phyloP scores from a whole-genome alignment of 2,797 vertebrate genomes.

The Sebastes elongatus region DNA sequence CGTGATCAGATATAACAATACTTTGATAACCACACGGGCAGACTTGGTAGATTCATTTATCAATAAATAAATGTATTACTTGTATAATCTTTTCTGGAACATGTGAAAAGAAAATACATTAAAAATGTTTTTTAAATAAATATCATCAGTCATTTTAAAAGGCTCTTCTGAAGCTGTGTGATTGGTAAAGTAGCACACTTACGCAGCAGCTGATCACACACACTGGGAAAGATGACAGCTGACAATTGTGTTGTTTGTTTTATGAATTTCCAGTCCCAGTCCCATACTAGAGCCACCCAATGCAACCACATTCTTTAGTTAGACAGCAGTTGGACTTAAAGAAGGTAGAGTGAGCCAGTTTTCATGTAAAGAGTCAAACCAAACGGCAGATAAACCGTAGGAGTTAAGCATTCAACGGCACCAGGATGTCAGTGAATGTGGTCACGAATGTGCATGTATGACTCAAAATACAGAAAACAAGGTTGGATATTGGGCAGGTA shows the following conservation, averaged over 20 bases:
- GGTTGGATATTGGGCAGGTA: neutral
- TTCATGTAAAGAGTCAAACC: neutral
- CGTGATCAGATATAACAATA: no score
- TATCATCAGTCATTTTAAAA: no score
- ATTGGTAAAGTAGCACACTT: neutral
- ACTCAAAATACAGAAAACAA: neutral
- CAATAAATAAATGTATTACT: no score
- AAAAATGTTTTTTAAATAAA: accelerated
- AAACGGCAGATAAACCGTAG: neutral
- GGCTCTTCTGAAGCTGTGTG: no score
- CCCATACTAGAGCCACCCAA: neutral
- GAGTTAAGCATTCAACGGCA: neutral
- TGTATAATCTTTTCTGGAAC: no score
- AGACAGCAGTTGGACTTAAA: neutral
- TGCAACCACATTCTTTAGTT: neutral
- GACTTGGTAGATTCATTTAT: no score
- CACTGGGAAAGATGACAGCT: slow-evolving; percentile 5
- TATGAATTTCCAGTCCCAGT: neutral
- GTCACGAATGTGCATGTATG: neutral
- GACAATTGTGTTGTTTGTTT: neutral
- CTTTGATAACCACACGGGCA: no score
- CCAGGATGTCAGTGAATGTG: neutral
- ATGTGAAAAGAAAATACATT: no score
- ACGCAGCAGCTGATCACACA: neutral
- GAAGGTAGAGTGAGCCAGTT: neutral